Base-by-base conservation (phyloP, 2,888 invertebrate species). In the Cordilura impudica region DNA sequence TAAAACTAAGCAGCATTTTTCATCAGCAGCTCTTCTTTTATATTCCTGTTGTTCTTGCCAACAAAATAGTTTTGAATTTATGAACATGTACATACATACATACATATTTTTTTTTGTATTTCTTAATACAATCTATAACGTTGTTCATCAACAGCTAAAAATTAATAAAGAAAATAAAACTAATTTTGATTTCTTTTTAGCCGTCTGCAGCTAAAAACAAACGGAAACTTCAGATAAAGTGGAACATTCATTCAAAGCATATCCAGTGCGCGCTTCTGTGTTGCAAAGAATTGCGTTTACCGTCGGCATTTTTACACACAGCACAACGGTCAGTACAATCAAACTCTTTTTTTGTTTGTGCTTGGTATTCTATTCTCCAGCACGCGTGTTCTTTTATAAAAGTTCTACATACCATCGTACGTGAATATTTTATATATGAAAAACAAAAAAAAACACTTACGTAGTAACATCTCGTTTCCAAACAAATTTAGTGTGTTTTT, bases 261-360 rank as follows among this genome's bases (percentile, higher is more conserved):
- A 31, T 21, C 12, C 18, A 54, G 45, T 19, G 31, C 12, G 16
- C 49, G 80, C 73, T 77, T 70, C 76, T 77, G 72, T 72, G 66
- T 61, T 63, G 60, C 58, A 58, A 54, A 65, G 61, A 74, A 75
- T 77, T 70, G 79, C 78, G 76, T 86, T 86, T 88, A 86, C 87
- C 87, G 88, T 81, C 87, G 87, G 87, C 86, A 86, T 82, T 86
- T 84, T 54, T 43, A 14, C 2, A 23, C n/a, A 35, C 23, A 39
- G 3, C n/a, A 49, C 43, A 29, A 7, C 21, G 78, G n/a, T 7
- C 12, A 58, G 58, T 18, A 19, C 51, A 16, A 16, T 4, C 35
- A 18, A 14, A n/a, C 16, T 26, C 6, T 10, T n/a, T 35, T n/a
- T n/a, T n/a, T n/a, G n/a, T n/a, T n/a, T n/a, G n/a, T n/a, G n/a